Base-by-base conservation (phyloP, 2,113 vertebrate genomes). In the Myxocyprinus asiaticus region DNA sequence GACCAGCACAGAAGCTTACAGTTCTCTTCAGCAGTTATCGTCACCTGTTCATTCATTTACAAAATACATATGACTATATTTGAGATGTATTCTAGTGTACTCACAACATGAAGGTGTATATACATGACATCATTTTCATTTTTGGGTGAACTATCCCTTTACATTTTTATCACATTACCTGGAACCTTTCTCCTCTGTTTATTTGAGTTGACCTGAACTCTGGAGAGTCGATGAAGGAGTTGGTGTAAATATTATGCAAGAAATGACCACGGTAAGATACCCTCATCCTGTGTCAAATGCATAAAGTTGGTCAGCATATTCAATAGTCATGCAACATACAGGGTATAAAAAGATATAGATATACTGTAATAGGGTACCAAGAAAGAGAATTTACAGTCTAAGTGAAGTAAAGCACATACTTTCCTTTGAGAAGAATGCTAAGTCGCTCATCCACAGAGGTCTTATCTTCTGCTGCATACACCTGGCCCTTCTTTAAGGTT, bases 221-320 rank as follows among this genome's bases (percentile, higher is more conserved):
- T 73, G 97, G 98, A 79, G 98, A 99, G 91, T 99, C 98, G 83
- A 99, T 96, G 90, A 99, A 99, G 86, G 96, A 93, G 87, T 97
- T 98, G 81, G 95, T 94, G 87, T 99, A 98, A 93, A 99, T 99
- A 90, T 99, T 98, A 92, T 99, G 98, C 86, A 99, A 95, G 88
- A 99, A 99, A 91, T 99, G 97, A 1, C 96, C 95, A 85, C 96
- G 91, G 80, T 99, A 98, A 42, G 97, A 97, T 47, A 99, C 98
- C 92, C 95, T 99, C 97, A 99, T 96, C 92, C 98, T 99, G 92
- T 86, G 88, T 86, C 6, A 85, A 42, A 87, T 15, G 68, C 42
- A 3, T 3, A 14, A 22, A 42, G 5, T 14, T 61, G 53, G 44
- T 82, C 44, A 84, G 63, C 77, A 80, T 9, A 14, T 51, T 12